A percentile compares a stretch with the other conserved stretches of the same genome.
Conservation (phyloP, 2,113 vertebrate species). For the Ammodytes marinus region DNA sequence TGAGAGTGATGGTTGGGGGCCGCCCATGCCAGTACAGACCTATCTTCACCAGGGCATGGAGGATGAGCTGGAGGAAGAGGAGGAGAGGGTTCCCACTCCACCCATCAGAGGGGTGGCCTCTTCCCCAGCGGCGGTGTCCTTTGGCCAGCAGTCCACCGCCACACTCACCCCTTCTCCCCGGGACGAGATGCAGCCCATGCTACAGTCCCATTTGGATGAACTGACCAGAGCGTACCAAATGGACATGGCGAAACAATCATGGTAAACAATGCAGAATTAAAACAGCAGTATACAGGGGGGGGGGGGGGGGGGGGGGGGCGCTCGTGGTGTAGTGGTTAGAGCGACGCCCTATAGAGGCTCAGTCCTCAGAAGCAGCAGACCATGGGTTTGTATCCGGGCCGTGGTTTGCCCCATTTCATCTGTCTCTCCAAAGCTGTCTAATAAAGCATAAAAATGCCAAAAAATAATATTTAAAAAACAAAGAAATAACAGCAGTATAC, state of each 20-base stretch:
- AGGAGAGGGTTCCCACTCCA: slow-evolving; percentile 96
- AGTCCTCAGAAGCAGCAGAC: too few species aligned
- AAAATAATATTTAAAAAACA: too few species aligned
- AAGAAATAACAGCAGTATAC: too few species aligned
- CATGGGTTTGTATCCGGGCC: too few species aligned
- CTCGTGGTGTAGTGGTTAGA: too few species aligned
- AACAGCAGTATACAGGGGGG: not conserved
- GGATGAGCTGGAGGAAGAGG: slow-evolving; percentile 98
- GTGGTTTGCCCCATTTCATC: too few species aligned
- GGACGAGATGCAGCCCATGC: slow-evolving; percentile 98
- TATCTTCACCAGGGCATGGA: slow-evolving; percentile 98
- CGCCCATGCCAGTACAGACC: slow-evolving; percentile 94
- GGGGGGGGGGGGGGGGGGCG: too few species aligned
- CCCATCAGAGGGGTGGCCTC: slow-evolving; percentile 96
- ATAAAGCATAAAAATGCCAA: too few species aligned
- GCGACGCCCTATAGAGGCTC: too few species aligned
- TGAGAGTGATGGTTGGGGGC: slow-evolving; percentile 97
- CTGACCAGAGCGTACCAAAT: slow-evolving; percentile 97
- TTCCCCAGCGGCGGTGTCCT: slow-evolving; percentile 96
- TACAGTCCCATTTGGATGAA: slow-evolving; percentile 97
- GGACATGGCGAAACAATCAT: slow-evolving; percentile 97
- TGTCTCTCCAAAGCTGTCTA: too few species aligned
- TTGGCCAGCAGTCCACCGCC: slow-evolving; percentile 97
- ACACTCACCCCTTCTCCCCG: slow-evolving; percentile 96
- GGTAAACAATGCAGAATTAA: slow-evolving; percentile 81